Conservation (phyloP, 2,797 vertebrate species). For the Lepilemur ruficaudatus region DNA sequence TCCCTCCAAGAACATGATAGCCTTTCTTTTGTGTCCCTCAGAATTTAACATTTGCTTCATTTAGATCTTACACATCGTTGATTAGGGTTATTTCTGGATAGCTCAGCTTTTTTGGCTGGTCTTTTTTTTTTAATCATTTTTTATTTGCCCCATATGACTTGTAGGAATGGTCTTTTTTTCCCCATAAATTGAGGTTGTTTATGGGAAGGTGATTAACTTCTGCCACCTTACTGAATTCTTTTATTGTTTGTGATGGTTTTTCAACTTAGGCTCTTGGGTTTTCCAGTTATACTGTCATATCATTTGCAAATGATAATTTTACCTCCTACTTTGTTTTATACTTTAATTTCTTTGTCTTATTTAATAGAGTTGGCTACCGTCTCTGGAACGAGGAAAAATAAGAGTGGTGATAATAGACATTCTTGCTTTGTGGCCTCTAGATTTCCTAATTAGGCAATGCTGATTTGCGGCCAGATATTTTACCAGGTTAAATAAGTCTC, state of each 20-base stretch:
- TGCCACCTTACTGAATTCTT: neutral
- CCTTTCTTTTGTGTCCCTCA: neutral
- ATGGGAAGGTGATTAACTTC: neutral
- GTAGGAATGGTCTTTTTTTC: neutral
- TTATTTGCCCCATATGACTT: too few species aligned
- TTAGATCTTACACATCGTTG: neutral
- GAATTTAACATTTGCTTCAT: neutral
- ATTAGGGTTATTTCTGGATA: neutral
- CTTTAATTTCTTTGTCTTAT: constrained; percentile 41
- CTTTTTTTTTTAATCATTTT: neutral
- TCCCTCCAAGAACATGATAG: neutral
- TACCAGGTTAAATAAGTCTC: constrained; percentile 6
- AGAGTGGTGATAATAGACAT: neutral
- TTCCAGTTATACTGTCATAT: neutral
- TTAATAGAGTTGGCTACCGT: neutral
- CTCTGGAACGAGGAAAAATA: neutral
- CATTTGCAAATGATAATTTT: neutral
- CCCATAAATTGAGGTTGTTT: neutral
- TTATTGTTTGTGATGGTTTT: neutral
- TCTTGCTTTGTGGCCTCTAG: neutral
- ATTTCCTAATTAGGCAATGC: neutral
- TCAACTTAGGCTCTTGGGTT: constrained; percentile 1
- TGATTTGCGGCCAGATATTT: neutral
- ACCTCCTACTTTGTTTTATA: neutral
- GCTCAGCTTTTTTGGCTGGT: neutral